Evolutionary conservation across 2,797 vertebrate species (phyloP).

Genomic region (Glyptemys insculpta): DNA sequence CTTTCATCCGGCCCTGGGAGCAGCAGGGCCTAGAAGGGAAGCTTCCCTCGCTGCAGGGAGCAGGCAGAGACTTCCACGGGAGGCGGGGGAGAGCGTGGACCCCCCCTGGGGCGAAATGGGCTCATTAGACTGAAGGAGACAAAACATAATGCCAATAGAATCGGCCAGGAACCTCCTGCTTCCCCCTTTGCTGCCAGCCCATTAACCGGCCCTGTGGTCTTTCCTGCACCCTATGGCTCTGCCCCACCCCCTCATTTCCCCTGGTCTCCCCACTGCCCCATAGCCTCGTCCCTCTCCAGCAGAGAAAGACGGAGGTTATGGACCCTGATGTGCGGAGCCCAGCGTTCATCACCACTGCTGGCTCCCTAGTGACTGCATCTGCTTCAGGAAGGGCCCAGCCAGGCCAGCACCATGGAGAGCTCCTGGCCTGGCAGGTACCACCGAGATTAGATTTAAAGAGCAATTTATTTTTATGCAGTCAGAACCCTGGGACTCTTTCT

Average conservation of each 20-base stretch:
- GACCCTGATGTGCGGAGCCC: no score
- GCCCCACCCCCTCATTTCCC: no score
- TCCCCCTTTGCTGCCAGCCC: background rate
- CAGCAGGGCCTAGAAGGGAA: background rate
- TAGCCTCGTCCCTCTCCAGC: background rate
- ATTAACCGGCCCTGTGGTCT: background rate
- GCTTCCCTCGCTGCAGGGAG: background rate
- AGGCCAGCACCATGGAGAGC: slow-evolving; percentile 9
- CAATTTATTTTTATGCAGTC: background rate
- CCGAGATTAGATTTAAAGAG: background rate
- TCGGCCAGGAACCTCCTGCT: background rate
- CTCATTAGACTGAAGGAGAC: background rate
- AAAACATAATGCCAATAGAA: background rate
- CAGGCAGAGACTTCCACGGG: background rate
- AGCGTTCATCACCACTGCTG: no score
- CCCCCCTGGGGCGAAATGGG: background rate
- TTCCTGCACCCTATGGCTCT: background rate
- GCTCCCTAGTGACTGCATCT: background rate
- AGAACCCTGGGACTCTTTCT: no score
- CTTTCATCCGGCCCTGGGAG: background rate
- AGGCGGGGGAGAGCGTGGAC: background rate
- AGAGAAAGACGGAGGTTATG: background rate
- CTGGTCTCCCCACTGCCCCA: background rate
- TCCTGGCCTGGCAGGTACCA: background rate
- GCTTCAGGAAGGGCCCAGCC: background rate